These are phyloP conservation scores for Tiliacea citrago DNA, from an alignment of 2,888 invertebrate species.

Conservation along the genomic window DNA sequence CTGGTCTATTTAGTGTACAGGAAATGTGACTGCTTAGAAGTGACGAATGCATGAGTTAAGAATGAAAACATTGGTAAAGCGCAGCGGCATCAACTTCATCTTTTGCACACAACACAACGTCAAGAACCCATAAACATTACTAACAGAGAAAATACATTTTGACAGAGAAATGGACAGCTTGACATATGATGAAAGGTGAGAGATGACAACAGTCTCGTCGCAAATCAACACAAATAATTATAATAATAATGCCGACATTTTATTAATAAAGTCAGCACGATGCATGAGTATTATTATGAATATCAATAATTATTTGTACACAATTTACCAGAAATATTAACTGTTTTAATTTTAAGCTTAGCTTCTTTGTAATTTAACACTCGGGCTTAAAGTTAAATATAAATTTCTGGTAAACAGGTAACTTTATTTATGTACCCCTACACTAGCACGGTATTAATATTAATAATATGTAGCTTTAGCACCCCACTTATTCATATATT, in stretches of 20 bases:
- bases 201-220: conserved; percentile 63
- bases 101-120: conserved; percentile 55
- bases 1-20: conserved; percentile 7
- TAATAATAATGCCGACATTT: conserved; percentile 43
- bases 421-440: conserved; percentile 43
- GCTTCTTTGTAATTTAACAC: conserved; percentile 7
- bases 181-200: conserved; percentile 82
- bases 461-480: conserved; percentile 50
- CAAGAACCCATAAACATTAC: conserved; percentile 61
- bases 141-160: conserved; percentile 81
- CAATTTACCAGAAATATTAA: conserved; percentile 54
- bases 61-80: conserved; percentile 22
- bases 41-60: conserved; percentile 48
- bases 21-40: conserved; percentile 9
- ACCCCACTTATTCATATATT: conserved; percentile 40
- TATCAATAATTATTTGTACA: conserved; percentile 39
- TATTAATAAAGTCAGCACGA: conserved; percentile 71
- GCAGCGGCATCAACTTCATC: conserved; percentile 38
- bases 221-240: conserved; percentile 46
- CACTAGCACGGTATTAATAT: conserved; percentile 54
- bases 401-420: conserved; percentile 60
- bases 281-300: conserved; percentile 74
- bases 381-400: conserved; percentile 44
- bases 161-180: conserved; percentile 84
- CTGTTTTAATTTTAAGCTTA: conserved; percentile 43